Conservation (phyloP, 2,113 vertebrate genomes). For the Telmatochromis sp. region DNA sequence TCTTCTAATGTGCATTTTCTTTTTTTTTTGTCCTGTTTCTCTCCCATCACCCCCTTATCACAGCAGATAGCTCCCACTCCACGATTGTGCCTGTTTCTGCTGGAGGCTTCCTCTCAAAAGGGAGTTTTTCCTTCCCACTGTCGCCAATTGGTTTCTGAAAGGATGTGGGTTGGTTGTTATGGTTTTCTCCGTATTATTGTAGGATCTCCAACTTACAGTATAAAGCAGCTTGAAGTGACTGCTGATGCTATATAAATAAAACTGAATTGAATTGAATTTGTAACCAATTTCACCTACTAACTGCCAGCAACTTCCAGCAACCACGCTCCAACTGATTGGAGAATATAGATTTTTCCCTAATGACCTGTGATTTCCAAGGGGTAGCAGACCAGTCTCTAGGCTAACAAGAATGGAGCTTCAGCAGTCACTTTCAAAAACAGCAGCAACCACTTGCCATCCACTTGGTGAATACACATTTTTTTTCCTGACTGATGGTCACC, state of each 20-base stretch:
- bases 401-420: not conserved
- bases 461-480: not conserved
- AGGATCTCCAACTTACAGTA: not conserved
- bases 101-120: not conserved
- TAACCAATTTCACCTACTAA: not conserved
- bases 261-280: not conserved
- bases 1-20: not conserved
- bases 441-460: not conserved
- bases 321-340: not conserved
- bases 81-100: not conserved
- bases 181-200: not conserved
- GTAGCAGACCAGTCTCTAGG: not conserved
- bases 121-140: not conserved
- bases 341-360: not conserved
- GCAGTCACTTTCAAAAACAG: not conserved
- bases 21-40: not conserved
- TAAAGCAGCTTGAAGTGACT: not conserved
- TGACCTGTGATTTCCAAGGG: not conserved
- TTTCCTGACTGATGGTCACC: not conserved
- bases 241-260: not conserved
- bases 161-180: not conserved
- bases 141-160: not conserved
- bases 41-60: not conserved
- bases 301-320: not conserved
- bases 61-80: not conserved